phyloP scores from a whole-genome alignment of 2,113 vertebrate species.

The Oostethus manadensis region DNA sequence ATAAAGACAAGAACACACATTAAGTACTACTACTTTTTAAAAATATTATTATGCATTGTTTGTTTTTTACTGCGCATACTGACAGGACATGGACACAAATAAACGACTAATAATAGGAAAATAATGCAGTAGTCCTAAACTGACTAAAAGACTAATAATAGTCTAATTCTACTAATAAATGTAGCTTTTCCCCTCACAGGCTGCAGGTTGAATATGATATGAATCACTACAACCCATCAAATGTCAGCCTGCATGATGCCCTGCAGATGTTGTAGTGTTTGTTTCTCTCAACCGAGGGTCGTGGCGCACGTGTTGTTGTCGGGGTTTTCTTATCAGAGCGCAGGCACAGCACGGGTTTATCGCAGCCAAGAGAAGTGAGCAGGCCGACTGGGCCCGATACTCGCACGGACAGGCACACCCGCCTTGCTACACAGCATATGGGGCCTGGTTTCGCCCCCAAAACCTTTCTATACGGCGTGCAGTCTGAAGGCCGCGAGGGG shows the following conservation, averaged over 20 bases:
- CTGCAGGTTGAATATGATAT: not conserved
- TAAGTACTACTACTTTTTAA: no score
- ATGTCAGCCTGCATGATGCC: not conserved
- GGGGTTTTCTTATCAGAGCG: not conserved
- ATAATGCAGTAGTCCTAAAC: no score
- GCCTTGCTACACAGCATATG: not conserved
- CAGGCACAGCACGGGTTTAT: not conserved
- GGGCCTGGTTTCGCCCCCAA: not conserved
- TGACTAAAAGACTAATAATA: no score
- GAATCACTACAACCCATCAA: constrained; percentile 24
- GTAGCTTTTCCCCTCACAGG: not conserved
- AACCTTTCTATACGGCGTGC: not conserved
- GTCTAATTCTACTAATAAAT: no score
- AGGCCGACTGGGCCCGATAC: not conserved
- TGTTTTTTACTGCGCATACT: no score
- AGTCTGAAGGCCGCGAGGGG: no score
- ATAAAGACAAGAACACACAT: no score
- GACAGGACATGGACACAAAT: no score
- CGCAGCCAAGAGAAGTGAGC: not conserved
- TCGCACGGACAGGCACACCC: not conserved
- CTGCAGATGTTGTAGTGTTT: constrained; percentile 36
- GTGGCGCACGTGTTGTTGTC: no score
- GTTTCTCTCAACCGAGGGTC: constrained; percentile 1
- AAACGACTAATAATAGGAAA: no score
- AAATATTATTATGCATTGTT: no score